Percentiles rank a stretch among this genome's conserved stretches.
phyloP scores from a whole-genome alignment of 2,113 vertebrate species.

The Xenopus laevis region DNA sequence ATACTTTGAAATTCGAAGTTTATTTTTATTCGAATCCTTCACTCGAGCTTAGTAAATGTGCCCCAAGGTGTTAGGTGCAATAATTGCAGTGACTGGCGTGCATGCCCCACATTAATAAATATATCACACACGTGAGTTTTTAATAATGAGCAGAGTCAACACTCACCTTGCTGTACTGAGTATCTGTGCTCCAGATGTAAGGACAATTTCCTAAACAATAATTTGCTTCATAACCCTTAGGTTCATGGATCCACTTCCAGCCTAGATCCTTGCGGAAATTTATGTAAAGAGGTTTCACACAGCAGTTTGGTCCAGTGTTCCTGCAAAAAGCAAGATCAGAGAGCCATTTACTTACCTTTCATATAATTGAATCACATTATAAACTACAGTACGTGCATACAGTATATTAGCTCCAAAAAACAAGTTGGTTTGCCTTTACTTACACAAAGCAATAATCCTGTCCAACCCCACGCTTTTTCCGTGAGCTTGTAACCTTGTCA shows the following conservation, averaged over 20 bases:
- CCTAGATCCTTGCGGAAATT: constrained; percentile 87
- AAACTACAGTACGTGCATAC: too few species aligned
- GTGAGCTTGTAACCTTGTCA: constrained; percentile 54
- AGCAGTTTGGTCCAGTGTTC: constrained; percentile 72
- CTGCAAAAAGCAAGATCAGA: constrained; percentile 18
- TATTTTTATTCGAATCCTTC: too few species aligned
- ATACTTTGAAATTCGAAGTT: too few species aligned
- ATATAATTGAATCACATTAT: too few species aligned
- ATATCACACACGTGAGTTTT: too few species aligned
- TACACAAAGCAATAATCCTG: constrained; percentile 59
- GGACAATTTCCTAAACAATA: constrained; percentile 89
- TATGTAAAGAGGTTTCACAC: constrained; percentile 79
- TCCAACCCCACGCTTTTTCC: constrained; percentile 68
- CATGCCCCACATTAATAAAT: too few species aligned
- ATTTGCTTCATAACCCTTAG: constrained; percentile 83
- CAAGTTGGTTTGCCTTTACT: neutral
- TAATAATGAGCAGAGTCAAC: too few species aligned
- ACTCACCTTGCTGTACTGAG: constrained; percentile 83
- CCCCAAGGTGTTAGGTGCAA: too few species aligned
- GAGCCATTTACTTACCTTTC: neutral
- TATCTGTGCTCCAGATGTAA: constrained; percentile 86
- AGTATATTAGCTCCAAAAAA: too few species aligned
- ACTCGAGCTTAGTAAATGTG: too few species aligned
- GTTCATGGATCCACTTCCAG: constrained; percentile 90
- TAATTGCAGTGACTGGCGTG: too few species aligned